Percentiles rank a stretch among this genome's conserved stretches.
phyloP scores from a whole-genome alignment of 2,113 vertebrate genomes.

The Neopipo cinnamomea region DNA sequence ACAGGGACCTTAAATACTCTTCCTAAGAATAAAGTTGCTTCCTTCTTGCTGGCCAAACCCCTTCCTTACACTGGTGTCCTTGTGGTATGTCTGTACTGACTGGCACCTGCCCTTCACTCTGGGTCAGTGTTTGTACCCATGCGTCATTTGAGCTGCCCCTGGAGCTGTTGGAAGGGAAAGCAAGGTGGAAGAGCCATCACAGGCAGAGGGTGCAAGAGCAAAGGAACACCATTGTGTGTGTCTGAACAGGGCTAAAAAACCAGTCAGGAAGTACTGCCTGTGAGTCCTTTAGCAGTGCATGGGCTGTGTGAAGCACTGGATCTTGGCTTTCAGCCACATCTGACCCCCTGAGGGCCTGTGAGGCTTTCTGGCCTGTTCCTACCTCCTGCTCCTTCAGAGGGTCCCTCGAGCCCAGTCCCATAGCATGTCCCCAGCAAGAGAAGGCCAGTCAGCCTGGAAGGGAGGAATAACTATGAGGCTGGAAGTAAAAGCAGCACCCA shows the following conservation, averaged over 20 bases:
- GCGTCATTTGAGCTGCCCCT: not conserved
- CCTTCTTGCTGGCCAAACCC: not conserved
- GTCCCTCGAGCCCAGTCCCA: not conserved
- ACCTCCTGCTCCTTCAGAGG: not conserved
- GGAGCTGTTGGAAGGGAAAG: not conserved
- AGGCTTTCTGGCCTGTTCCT: not conserved
- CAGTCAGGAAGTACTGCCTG: not conserved
- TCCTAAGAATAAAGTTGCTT: not conserved
- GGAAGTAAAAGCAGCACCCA: not conserved
- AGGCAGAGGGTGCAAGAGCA: not conserved
- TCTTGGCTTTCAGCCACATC: not conserved
- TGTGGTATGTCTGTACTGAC: not conserved
- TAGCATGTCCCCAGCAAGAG: not conserved
- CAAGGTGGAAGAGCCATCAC: not conserved
- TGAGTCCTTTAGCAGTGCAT: not conserved
- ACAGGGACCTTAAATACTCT: not conserved
- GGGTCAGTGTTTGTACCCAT: accelerated
- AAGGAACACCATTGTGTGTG: not conserved
- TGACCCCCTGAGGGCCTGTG: not conserved
- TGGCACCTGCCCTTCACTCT: not conserved
- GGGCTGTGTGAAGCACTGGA: accelerated
- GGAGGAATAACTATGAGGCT: not conserved
- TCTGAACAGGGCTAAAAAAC: not conserved
- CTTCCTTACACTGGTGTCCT: not conserved
- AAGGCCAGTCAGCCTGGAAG: not conserved